These are phyloP conservation scores for Anoplolepis gracilipes DNA, from an alignment of 1,140 invertebrate genomes.

Conservation along the genomic window DNA sequence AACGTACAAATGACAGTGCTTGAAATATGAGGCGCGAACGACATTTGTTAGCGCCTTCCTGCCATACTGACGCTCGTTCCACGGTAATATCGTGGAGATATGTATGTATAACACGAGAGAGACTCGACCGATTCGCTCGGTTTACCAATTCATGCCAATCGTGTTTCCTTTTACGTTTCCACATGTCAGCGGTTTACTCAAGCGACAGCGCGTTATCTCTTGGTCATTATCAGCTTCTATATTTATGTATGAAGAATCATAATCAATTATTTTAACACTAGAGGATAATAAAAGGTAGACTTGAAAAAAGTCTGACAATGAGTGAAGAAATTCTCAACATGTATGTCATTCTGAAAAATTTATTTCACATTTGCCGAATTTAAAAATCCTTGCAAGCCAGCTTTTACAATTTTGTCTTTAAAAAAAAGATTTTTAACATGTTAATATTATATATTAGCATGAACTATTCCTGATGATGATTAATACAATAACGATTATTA, in stretches of 20 bases:
- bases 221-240: not conserved
- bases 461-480: not conserved
- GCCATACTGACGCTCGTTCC: slow-evolving; percentile 46
- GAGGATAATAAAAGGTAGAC: not conserved
- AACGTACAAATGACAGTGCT: slow-evolving; percentile 51
- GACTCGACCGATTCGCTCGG: not conserved
- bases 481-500: too few species aligned
- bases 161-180: slow-evolving; percentile 41
- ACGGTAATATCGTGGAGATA: slow-evolving; percentile 59
- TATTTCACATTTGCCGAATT: not conserved
- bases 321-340: not conserved
- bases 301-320: not conserved
- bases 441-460: slow-evolving; percentile 1
- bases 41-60: slow-evolving; percentile 64
- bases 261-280: not conserved
- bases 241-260: not conserved
- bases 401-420: not conserved
- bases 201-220: slow-evolving; percentile 9
- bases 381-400: not conserved
- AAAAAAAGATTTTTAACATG: not conserved
- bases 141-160: slow-evolving; percentile 40
- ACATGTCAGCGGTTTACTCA: slow-evolving; percentile 7
- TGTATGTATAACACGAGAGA: slow-evolving; percentile 17
- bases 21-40: slow-evolving; percentile 68
- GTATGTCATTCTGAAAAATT: not conserved